These are phyloP conservation scores for Serrognathus titanus DNA, from an alignment of 2,888 invertebrate genomes.

Conservation along the genomic window DNA sequence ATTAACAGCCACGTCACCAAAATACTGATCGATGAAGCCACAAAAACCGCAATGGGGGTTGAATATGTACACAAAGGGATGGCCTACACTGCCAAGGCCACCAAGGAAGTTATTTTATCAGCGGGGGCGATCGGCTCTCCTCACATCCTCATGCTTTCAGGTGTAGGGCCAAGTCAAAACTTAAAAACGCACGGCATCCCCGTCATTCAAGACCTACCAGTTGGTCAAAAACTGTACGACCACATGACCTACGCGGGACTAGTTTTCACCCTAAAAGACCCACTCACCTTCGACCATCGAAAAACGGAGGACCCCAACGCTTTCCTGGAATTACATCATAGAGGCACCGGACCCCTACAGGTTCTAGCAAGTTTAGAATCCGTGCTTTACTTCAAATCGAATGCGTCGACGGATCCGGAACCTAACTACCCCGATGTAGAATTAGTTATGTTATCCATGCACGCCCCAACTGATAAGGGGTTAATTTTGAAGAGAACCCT, in stretches of 20 bases:
- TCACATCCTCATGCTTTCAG: constrained; percentile 68
- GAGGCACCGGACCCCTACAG: not conserved
- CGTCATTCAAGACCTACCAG: constrained; percentile 56
- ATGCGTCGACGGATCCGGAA: not conserved
- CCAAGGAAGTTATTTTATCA: constrained; percentile 11
- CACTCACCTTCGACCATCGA: constrained; percentile 22
- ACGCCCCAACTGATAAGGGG: not conserved
- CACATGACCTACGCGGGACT: constrained; percentile 65
- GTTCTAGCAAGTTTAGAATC: not conserved
- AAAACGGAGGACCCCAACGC: not conserved
- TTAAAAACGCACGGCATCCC: constrained; percentile 55
- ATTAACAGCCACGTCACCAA: constrained; percentile 44
- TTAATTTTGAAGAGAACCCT: not conserved
- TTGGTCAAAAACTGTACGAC: constrained; percentile 68
- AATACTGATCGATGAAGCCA: constrained; percentile 33
- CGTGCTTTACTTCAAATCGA: not conserved
- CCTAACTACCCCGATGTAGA: not conserved
- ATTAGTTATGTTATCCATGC: not conserved
- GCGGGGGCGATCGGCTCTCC: constrained; percentile 8
- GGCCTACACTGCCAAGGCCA: constrained; percentile 2
- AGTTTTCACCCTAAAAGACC: constrained; percentile 52
- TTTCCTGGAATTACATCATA: constrained; percentile 19
- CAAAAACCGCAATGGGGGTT: constrained; percentile 28
- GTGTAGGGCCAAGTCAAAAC: constrained; percentile 64
- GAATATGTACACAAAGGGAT: constrained; percentile 27